These are phyloP conservation scores for Cottus gobio DNA, from an alignment of 2,113 vertebrate genomes.

Conservation along the genomic window DNA sequence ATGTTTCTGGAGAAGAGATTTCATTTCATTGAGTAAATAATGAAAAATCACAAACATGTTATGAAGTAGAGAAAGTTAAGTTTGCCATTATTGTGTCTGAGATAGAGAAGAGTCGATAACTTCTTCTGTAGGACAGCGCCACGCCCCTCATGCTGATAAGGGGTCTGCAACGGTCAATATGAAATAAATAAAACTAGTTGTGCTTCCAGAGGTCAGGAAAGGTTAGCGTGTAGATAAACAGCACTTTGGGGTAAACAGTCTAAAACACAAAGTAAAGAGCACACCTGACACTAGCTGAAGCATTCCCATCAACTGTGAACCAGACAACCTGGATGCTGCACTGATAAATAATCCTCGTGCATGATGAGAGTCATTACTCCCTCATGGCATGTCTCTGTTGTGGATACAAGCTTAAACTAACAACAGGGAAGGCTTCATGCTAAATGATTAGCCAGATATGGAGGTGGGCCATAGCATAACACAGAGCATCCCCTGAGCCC, in stretches of 20 bases:
- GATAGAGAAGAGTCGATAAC: too few species aligned
- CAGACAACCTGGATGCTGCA: slow-evolving; percentile 4
- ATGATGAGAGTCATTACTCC: neutral
- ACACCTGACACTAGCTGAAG: neutral
- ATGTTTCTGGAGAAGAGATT: too few species aligned
- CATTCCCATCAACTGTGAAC: neutral
- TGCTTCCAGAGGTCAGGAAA: neutral
- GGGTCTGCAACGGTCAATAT: neutral
- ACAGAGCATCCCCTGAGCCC: slow-evolving; percentile 13
- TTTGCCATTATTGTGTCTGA: too few species aligned
- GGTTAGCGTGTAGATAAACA: neutral
- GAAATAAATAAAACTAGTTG: neutral
- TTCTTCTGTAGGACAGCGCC: too few species aligned
- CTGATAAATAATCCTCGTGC: slow-evolving; percentile 18
- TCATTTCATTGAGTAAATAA: too few species aligned
- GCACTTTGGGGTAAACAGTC: neutral
- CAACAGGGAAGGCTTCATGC: slow-evolving; percentile 11
- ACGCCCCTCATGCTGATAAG: neutral
- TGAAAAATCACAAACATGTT: too few species aligned
- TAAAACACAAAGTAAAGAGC: neutral
- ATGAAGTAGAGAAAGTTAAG: too few species aligned
- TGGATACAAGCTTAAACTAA: slow-evolving; percentile 32
- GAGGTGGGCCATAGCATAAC: slow-evolving; percentile 6
- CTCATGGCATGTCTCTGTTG: slow-evolving; percentile 8
- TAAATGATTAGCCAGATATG: slow-evolving; percentile 43